These are phyloP conservation scores for Odontophorus gujanensis DNA, from an alignment of 2,113 vertebrate genomes.

Conservation along the genomic window DNA sequence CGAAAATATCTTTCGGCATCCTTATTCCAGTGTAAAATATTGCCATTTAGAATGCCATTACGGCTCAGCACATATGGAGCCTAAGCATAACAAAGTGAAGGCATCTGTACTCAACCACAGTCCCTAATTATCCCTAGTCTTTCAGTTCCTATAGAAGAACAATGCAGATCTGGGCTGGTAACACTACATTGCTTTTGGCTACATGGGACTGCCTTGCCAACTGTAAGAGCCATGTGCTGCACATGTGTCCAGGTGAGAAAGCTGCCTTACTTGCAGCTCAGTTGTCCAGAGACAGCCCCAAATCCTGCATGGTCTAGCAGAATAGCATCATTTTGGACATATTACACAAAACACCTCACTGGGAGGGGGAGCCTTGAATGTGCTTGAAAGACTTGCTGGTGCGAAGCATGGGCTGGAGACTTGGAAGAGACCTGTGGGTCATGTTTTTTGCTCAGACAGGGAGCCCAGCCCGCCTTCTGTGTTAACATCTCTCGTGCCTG, in stretches of 20 bases:
- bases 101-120: background rate
- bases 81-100: background rate
- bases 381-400: conserved; percentile 10
- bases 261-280: background rate
- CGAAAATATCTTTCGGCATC: background rate
- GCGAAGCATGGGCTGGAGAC: background rate
- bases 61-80: background rate
- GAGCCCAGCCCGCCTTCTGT: background rate
- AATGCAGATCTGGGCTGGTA: background rate
- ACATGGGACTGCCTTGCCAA: background rate
- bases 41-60: background rate
- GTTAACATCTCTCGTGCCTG: conserved; percentile 29
- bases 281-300: background rate
- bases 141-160: background rate
- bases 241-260: background rate
- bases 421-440: conserved; percentile 20
- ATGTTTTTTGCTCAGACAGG: conserved; percentile 55
- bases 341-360: background rate
- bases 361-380: background rate
- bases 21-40: background rate
- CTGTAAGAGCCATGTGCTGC: background rate
- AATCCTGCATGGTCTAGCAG: background rate
- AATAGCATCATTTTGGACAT: background rate
- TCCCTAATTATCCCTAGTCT: background rate
- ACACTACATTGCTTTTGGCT: background rate